phyloP scores from a whole-genome alignment of 1,140 invertebrate genomes.

The Coelopa frigida region DNA sequence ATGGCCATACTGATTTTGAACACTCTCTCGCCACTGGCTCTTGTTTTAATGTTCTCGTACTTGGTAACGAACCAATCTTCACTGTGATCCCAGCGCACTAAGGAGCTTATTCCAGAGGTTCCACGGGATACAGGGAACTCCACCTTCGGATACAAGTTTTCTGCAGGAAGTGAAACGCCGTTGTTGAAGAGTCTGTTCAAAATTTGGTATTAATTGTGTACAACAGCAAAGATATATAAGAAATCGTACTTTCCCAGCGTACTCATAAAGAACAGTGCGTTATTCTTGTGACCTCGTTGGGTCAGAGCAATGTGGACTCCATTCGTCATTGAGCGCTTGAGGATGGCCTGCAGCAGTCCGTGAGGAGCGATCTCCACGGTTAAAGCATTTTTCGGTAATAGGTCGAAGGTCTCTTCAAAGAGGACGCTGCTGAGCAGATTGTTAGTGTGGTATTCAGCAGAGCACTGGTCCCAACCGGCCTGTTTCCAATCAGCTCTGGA shows the following conservation, averaged over 20 bases:
- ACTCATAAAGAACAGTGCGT: constrained; percentile 59
- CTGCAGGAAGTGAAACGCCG: constrained; percentile 45
- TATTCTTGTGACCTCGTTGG: constrained; percentile 62
- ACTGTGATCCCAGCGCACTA: constrained; percentile 86
- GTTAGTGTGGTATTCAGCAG: constrained; percentile 89
- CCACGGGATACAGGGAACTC: constrained; percentile 71
- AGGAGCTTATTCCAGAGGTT: constrained; percentile 67
- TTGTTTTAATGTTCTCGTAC: constrained; percentile 42
- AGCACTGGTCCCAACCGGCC: constrained; percentile 60
- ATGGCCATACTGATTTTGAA: constrained; percentile 56
- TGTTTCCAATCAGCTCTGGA: constrained; percentile 65
- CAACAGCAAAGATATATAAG: too few relatives aligned
- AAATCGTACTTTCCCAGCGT: constrained; percentile 68
- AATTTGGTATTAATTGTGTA: too few relatives aligned
- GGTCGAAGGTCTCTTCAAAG: constrained; percentile 72
- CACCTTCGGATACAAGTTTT: constrained; percentile 55
- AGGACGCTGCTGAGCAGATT: constrained; percentile 78
- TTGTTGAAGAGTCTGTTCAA: constrained; percentile 47
- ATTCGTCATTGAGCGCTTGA: constrained; percentile 52
- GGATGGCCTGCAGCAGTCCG: constrained; percentile 66
- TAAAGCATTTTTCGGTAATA: constrained; percentile 73
- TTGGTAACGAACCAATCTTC: constrained; percentile 58
- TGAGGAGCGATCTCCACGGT: constrained; percentile 79
- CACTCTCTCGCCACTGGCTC: constrained; percentile 51
- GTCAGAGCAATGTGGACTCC: constrained; percentile 71